A percentile compares a stretch with the other conserved stretches of the same genome.
These are phyloP conservation scores for Burhinus bistriatus DNA, from an alignment of 2,113 vertebrate genomes.

Conservation along the genomic window DNA sequence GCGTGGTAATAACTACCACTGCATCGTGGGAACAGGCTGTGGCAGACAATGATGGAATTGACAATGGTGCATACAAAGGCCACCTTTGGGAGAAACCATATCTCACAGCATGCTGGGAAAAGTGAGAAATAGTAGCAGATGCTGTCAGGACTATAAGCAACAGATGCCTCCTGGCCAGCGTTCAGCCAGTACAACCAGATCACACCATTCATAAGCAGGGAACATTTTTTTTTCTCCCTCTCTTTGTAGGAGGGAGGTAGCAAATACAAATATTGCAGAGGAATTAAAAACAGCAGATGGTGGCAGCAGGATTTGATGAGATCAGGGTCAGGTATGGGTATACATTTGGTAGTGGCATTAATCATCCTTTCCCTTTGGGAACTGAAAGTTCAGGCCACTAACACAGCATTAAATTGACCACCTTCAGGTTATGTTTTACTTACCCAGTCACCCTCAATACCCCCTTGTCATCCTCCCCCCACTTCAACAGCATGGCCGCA, in stretches of 20 bases:
- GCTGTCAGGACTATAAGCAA: constrained; percentile 85
- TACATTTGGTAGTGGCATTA: constrained; percentile 68
- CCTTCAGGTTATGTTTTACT: constrained; percentile 67
- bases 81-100: constrained; percentile 90
- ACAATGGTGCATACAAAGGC: constrained; percentile 86
- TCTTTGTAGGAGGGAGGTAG: constrained; percentile 72
- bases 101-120: constrained; percentile 86
- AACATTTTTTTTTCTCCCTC: constrained; percentile 58
- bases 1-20: constrained; percentile 71
- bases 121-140: constrained; percentile 92
- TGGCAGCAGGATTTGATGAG: constrained; percentile 77
- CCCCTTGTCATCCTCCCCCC: constrained; percentile 26
- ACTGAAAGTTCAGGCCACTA: constrained; percentile 56
- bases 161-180: constrained; percentile 92
- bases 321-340: constrained; percentile 77
- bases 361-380: constrained; percentile 72
- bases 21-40: constrained; percentile 82
- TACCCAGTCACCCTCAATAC: constrained; percentile 62
- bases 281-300: constrained; percentile 82
- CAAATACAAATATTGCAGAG: constrained; percentile 79
- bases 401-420: constrained; percentile 62
- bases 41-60: constrained; percentile 84
- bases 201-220: constrained; percentile 68
- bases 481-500: not conserved
- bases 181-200: constrained; percentile 81